Base-by-base conservation (phyloP, 2,888 invertebrate species). In the Thelaira solivaga region DNA sequence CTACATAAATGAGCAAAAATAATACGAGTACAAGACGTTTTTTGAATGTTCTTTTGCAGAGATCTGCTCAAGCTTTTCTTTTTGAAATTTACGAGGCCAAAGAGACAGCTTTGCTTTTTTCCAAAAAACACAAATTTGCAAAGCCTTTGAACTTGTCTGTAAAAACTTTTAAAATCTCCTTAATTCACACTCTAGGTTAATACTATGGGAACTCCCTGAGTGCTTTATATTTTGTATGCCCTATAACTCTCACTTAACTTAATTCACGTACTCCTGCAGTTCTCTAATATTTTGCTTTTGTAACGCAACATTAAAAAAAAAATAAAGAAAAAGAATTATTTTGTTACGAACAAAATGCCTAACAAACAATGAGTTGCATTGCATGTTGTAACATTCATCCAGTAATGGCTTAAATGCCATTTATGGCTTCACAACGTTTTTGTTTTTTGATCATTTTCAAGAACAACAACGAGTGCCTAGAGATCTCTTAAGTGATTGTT, bases 281-380 rank as follows among this genome's bases (percentile, higher is more conserved):
- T n/a, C n/a, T 67, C 36, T 74, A 61, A 75, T 75, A 75, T 68
- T 75, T 75, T 67, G 61, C 74, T 62, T 26, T 75, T 53, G 53
- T 62, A 67, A 75, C 74, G 62, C 74, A 68, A 67, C 36, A 67
- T 61, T 22, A 61, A 49, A 62, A 76, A 59, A 45, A 64, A 26
- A 64, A 64, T 59, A 43, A 26, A 29, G 22, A 18, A 34, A 4
- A 36, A 39, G n/a, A 16, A 22, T n/a, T n/a, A n/a, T n/a, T n/a
- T n/a, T n/a, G n/a, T n/a, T n/a, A n/a, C n/a, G 29, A 34, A 61
- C 7, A 16, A 41, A 20, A 39, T 29, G n/a, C 31, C 47, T 34
- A 47, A 34, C 18, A 49, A 62, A 62, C 71, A 62, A 62, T n/a
- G n/a, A 43, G 53, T 55, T 62, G 62, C 55, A 55, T 55, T 62